These are phyloP conservation scores for Danionella dracula DNA, from an alignment of 2,797 vertebrate species.

Conservation along the genomic window DNA sequence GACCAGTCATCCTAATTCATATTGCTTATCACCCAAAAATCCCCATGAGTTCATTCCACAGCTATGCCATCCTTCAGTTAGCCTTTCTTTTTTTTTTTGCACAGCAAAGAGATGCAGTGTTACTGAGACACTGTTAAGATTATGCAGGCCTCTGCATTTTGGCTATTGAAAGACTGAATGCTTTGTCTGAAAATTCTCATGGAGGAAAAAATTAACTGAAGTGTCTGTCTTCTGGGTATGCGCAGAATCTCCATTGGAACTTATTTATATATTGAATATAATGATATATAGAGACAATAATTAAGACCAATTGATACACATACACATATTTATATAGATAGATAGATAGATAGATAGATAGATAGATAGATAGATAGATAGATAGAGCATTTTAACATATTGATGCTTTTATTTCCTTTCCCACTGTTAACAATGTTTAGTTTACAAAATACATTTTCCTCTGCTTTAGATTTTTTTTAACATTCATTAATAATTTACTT, in stretches of 20 bases:
- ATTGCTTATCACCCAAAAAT: slow-evolving; percentile 57
- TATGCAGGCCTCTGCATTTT: slow-evolving; percentile 29
- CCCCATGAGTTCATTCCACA: slow-evolving; percentile 70
- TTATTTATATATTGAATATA: no score
- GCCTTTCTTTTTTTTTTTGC: background rate
- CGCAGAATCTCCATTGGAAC: no score
- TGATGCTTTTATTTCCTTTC: no score
- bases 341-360: no score
- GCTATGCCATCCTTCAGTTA: slow-evolving; percentile 62
- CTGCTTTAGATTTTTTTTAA: no score
- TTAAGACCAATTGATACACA: no score
- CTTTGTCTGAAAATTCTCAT: slow-evolving; percentile 59
- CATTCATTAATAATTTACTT: background rate
- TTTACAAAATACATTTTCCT: no score
- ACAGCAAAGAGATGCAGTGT: slow-evolving; percentile 37
- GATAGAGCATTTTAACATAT: no score
- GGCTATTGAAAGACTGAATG: slow-evolving; percentile 46
- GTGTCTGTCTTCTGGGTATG: slow-evolving; percentile 38
- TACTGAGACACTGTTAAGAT: slow-evolving; percentile 32
- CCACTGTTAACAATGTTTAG: no score
- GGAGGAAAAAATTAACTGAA: slow-evolving; percentile 51
- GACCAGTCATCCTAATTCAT: slow-evolving; percentile 59
- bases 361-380: no score
- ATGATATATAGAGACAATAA: no score
- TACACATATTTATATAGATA: no score